Evolutionary conservation across 1,140 invertebrate species (phyloP).

Genomic region (Stenopsyche tienmushanensis): DNA sequence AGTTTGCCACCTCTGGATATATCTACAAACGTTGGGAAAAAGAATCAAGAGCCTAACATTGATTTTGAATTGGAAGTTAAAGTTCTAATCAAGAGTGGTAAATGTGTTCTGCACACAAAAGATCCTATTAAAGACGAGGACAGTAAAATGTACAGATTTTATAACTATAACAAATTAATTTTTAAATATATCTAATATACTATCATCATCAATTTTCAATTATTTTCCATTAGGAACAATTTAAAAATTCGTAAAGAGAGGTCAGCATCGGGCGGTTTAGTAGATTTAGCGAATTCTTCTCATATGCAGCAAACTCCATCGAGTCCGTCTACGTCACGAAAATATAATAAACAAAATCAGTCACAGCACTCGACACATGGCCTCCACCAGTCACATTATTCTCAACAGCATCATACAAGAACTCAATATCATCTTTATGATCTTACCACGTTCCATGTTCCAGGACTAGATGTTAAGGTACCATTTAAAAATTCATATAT

Average conservation of each 20-base stretch:
- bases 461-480: slow-evolving; percentile 91
- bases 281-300: slow-evolving; percentile 26
- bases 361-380: slow-evolving; percentile 30
- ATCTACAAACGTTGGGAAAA: slow-evolving; percentile 51
- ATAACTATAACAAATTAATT: too few species aligned
- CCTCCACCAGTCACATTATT: slow-evolving; percentile 45
- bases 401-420: slow-evolving; percentile 48
- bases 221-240: slow-evolving; percentile 41
- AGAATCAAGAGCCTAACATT: slow-evolving; percentile 87
- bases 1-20: slow-evolving; percentile 48
- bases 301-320: slow-evolving; percentile 29
- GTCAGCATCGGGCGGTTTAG: slow-evolving; percentile 51
- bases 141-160: slow-evolving; percentile 47
- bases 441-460: slow-evolving; percentile 91
- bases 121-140: slow-evolving; percentile 71
- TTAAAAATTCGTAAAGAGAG: slow-evolving; percentile 48
- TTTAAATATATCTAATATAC: background rate
- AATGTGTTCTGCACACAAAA: slow-evolving; percentile 95
- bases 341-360: slow-evolving; percentile 47
- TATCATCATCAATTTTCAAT: slow-evolving; percentile 28
- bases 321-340: slow-evolving; percentile 55
- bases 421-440: slow-evolving; percentile 66
- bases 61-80: slow-evolving; percentile 96
- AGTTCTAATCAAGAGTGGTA: slow-evolving; percentile 94
- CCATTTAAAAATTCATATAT: slow-evolving; percentile 22